Evolutionary conservation across 2,797 vertebrate species (phyloP).

Genomic region (Diplodus puntazzo): DNA sequence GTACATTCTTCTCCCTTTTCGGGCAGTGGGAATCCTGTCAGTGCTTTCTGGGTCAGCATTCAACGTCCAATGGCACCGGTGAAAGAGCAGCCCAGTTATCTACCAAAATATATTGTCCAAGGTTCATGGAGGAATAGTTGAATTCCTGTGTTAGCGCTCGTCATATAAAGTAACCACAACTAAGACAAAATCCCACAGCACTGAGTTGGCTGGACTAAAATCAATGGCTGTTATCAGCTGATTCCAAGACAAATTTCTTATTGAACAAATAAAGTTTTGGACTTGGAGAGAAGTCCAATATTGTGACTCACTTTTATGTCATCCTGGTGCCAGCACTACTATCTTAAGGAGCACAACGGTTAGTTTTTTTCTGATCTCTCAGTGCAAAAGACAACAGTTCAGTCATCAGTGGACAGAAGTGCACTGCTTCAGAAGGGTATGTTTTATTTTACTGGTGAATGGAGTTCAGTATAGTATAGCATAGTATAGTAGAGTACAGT

Average conservation of each 20-base stretch:
- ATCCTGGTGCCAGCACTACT: conserved; percentile 13
- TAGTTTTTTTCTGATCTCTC: neutral
- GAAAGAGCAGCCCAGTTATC: conserved; percentile 23
- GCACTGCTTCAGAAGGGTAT: neutral
- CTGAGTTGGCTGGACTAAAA: neutral
- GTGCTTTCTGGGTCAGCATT: conserved; percentile 58
- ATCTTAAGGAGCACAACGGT: neutral
- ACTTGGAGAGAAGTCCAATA: conserved; percentile 4
- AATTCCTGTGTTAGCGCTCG: conserved; percentile 34
- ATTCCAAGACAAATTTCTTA: conserved; percentile 20
- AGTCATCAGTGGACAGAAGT: conserved; percentile 1
- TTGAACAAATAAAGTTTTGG: conserved; percentile 2
- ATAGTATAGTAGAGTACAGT: no score
- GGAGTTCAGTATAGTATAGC: no score
- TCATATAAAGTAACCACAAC: conserved; percentile 15
- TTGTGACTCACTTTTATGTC: conserved; percentile 15
- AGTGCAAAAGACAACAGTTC: conserved; percentile 8
- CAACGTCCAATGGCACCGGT: conserved; percentile 15
- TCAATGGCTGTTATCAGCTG: conserved; percentile 17
- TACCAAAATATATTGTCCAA: conserved; percentile 5
- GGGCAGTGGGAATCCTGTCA: conserved; percentile 73
- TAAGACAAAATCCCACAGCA: neutral
- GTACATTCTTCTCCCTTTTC: conserved; percentile 86
- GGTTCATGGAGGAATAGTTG: neutral
- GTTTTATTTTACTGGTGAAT: conserved; percentile 9